Percentiles rank a stretch among this genome's conserved stretches.
phyloP scores from a whole-genome alignment of 2,113 vertebrate species.

The Erythrolamprus reginae region DNA sequence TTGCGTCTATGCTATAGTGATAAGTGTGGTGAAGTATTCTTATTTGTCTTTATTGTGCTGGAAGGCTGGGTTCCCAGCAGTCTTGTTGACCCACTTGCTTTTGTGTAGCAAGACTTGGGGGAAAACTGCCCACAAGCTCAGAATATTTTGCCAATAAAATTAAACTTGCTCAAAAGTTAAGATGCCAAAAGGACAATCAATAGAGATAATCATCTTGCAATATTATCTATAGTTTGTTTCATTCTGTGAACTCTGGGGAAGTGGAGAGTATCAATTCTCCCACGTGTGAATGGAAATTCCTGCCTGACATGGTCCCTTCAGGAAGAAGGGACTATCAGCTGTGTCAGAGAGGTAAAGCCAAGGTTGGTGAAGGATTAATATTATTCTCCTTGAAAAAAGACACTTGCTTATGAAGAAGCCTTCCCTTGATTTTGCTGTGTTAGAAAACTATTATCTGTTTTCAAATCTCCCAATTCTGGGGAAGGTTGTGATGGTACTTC shows the following conservation, averaged over 20 bases:
- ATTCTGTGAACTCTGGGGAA: not conserved
- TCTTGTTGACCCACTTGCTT: not conserved
- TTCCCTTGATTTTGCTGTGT: not conserved
- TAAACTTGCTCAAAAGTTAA: not conserved
- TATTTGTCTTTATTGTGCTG: not conserved
- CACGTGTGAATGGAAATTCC: not conserved
- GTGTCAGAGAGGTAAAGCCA: not conserved
- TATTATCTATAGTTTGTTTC: not conserved
- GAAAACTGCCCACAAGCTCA: not conserved
- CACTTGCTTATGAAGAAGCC: not conserved
- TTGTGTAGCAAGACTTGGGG: not conserved
- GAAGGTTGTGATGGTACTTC: not conserved
- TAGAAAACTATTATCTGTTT: not conserved
- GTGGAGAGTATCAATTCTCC: not conserved
- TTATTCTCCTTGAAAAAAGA: not conserved
- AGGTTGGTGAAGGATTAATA: not conserved
- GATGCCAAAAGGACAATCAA: not conserved
- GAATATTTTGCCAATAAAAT: not conserved
- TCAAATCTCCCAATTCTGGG: not conserved
- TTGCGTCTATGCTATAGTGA: not conserved
- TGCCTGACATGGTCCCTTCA: not conserved
- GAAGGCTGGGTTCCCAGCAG: not conserved
- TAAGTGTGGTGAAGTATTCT: not conserved
- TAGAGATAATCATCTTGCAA: not conserved
- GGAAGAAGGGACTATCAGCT: not conserved